Conservation (phyloP, 2,113 vertebrate genomes). For the Irena cyanogastra region DNA sequence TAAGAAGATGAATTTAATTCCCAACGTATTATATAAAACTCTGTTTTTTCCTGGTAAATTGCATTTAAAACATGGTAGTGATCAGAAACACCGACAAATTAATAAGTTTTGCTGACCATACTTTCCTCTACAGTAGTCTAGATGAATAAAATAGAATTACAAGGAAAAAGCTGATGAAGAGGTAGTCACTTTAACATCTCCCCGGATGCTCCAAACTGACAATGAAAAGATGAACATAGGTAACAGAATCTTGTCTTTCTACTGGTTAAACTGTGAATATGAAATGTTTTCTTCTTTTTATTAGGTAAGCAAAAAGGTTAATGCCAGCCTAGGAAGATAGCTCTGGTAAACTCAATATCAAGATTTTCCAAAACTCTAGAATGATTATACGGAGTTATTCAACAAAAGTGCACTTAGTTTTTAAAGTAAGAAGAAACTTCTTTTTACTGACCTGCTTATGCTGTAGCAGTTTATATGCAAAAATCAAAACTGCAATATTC, state of each 20-base stretch:
- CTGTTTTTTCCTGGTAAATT: neutral
- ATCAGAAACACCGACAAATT: conserved; percentile 16
- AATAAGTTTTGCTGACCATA: neutral
- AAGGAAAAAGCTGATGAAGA: neutral
- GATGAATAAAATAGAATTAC: neutral
- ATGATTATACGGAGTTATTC: neutral
- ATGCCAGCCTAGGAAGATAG: neutral
- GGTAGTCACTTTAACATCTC: neutral
- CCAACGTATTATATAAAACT: conserved; percentile 6
- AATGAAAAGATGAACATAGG: neutral
- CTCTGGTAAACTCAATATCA: neutral
- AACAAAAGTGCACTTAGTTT: neutral
- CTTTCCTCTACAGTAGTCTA: neutral
- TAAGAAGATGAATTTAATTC: conserved; percentile 63
- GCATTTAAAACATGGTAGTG: neutral
- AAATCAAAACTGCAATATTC: neutral
- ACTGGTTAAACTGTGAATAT: neutral
- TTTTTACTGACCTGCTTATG: neutral
- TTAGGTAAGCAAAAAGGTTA: neutral
- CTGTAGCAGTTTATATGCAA: neutral
- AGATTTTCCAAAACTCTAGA: neutral
- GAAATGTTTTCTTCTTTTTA: neutral
- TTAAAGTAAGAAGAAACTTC: neutral
- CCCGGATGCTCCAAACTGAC: neutral
- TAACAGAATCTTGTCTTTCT: neutral